phyloP scores from a whole-genome alignment of 2,113 vertebrate species.

The Salvelinus alpinus region DNA sequence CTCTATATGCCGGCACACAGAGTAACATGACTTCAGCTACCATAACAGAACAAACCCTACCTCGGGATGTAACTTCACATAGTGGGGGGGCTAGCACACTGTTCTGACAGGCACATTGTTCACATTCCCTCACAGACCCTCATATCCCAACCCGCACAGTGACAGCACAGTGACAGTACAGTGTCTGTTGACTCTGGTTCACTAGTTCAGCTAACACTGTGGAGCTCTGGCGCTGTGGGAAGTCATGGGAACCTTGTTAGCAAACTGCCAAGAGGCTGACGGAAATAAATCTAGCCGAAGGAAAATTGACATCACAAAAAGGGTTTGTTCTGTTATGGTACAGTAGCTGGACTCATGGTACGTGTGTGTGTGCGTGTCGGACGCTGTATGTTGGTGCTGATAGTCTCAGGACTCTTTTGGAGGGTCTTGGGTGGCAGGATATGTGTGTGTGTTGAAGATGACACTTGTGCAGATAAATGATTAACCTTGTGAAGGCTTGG shows the following conservation, averaged over 20 bases:
- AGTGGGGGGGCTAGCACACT: conserved; percentile 32
- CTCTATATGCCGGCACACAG: not conserved
- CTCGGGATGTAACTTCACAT: not conserved
- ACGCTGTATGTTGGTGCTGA: not conserved
- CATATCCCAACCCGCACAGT: too few relatives aligned
- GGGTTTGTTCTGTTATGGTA: too few relatives aligned
- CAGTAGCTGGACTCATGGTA: not conserved
- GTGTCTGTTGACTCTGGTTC: conserved; percentile 7
- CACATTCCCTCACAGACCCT: not conserved
- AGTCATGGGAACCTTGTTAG: conserved; percentile 1
- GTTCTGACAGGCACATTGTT: not conserved
- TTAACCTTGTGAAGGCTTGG: not conserved
- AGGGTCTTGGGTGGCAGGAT: not conserved
- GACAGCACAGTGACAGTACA: conserved; percentile 22
- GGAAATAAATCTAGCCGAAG: not conserved
- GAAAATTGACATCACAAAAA: not conserved
- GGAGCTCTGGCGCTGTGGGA: not conserved
- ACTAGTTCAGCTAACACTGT: not conserved
- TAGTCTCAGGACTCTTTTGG: not conserved
- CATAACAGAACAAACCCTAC: too few relatives aligned
- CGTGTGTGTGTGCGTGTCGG: not conserved
- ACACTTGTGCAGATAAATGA: not conserved
- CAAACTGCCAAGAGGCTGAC: not conserved
- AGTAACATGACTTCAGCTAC: too few relatives aligned
- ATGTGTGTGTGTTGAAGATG: not conserved